Percentiles rank a stretch among this genome's conserved stretches.
phyloP scores from a whole-genome alignment of 92 coral and sea anemone genomes.

The Epizoanthus scotinus region DNA sequence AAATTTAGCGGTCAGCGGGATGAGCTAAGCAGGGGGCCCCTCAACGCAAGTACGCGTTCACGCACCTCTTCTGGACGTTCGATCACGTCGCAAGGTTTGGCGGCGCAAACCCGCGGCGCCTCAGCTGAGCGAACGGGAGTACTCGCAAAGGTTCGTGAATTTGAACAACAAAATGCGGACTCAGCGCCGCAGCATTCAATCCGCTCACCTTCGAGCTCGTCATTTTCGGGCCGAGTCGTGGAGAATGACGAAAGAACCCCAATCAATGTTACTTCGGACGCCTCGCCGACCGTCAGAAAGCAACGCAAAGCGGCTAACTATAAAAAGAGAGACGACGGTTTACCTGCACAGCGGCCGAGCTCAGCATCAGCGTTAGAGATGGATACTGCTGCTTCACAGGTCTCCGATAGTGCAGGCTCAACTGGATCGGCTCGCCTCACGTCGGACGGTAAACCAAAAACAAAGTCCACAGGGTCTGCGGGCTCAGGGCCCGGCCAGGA shows the following conservation, averaged over 20 bases:
- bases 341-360: background rate
- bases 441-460: background rate
- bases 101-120: conserved; percentile 36
- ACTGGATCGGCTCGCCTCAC: too few species aligned
- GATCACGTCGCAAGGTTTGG: conserved; percentile 30
- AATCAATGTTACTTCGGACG: conserved; percentile 4
- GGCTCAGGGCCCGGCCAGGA: conserved; percentile 33
- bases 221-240: background rate
- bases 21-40: conserved; percentile 1
- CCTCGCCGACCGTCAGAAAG: conserved; percentile 17
- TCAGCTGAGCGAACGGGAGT: conserved; percentile 29
- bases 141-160: conserved; percentile 33
- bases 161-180: conserved; percentile 29
- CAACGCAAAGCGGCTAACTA: conserved; percentile 8
- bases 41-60: conserved; percentile 14
- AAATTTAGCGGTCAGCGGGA: conserved; percentile 13
- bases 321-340: conserved; percentile 23
- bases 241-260: background rate
- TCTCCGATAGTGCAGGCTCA: background rate
- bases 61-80: conserved; percentile 37
- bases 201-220: conserved; percentile 33
- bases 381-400: conserved; percentile 7
- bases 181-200: background rate
- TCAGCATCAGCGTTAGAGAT: conserved; percentile 2
- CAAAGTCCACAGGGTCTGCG: conserved; percentile 11